A percentile compares a stretch with the other conserved stretches of the same genome.
These are phyloP conservation scores for Lasioglossum vierecki DNA, from an alignment of 2,888 invertebrate species.

Conservation along the genomic window DNA sequence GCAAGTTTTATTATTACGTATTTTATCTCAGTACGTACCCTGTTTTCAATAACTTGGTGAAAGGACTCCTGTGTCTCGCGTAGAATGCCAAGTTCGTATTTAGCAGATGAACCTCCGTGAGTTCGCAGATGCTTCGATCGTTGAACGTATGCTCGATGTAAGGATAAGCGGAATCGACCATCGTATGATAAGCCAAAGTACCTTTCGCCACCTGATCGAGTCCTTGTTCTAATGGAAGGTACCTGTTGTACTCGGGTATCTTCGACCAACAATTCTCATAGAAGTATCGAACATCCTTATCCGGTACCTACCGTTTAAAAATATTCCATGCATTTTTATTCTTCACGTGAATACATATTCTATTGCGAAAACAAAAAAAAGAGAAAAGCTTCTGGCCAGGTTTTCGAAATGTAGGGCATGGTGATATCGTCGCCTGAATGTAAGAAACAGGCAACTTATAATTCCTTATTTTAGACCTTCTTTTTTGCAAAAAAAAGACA, in stretches of 20 bases:
- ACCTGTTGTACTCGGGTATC: slow-evolving; percentile 70
- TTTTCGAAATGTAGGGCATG: no score
- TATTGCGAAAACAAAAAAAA: no score
- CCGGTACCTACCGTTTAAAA: slow-evolving; percentile 39
- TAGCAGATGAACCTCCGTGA: slow-evolving; percentile 72
- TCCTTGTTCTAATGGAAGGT: slow-evolving; percentile 70
- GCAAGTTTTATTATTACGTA: background rate
- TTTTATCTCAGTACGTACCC: slow-evolving; percentile 69
- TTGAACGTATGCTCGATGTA: slow-evolving; percentile 74
- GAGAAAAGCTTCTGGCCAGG: no score
- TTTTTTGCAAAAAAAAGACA: no score
- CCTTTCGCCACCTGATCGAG: slow-evolving; percentile 72
- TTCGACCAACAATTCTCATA: slow-evolving; percentile 74
- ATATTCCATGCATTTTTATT: background rate
- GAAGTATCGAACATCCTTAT: slow-evolving; percentile 66
- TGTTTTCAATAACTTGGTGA: slow-evolving; percentile 74
- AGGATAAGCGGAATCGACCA: slow-evolving; percentile 76
- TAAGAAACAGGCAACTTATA: no score
- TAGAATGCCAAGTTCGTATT: slow-evolving; percentile 58
- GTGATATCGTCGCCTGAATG: no score
- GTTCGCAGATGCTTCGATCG: slow-evolving; percentile 76
- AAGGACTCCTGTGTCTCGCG: slow-evolving; percentile 72
- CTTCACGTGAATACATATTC: no score
- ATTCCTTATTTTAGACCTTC: no score
- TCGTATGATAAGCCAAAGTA: slow-evolving; percentile 77